These are phyloP conservation scores for Xestia c-nigrum DNA, from an alignment of 2,888 invertebrate genomes.

Conservation along the genomic window DNA sequence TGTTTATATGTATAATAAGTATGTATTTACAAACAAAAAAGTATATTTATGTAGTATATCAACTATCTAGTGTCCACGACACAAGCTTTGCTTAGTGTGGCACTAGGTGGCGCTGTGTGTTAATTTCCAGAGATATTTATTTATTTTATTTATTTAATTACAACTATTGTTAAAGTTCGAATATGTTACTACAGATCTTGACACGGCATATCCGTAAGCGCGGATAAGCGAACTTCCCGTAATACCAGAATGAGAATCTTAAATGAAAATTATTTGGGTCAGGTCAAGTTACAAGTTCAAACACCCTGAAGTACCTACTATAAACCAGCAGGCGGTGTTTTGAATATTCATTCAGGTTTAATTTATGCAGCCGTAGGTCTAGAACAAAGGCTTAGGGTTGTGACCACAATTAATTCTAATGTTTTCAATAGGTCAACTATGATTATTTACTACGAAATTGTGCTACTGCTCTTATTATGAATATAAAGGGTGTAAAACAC, in stretches of 20 bases:
- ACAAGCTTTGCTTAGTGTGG: too few relatives aligned
- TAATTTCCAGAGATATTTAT: too few relatives aligned
- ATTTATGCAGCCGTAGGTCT: conserved; percentile 14
- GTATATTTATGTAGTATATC: too few relatives aligned
- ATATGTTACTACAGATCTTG: not conserved
- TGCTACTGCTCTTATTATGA: not conserved
- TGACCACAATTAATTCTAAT: conserved; percentile 29
- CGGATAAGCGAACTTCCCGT: not conserved
- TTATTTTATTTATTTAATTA: too few relatives aligned
- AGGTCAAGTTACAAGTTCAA: conserved; percentile 24
- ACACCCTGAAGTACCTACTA: conserved; percentile 1
- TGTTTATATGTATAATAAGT: too few relatives aligned
- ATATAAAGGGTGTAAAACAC: too few relatives aligned
- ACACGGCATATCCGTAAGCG: not conserved
- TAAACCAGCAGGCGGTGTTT: conserved; percentile 19
- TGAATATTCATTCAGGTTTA: conserved; percentile 50
- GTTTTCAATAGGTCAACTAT: not conserved
- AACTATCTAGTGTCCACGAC: too few relatives aligned
- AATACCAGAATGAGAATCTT: not conserved
- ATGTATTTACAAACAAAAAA: too few relatives aligned
- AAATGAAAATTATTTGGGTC: conserved; percentile 4
- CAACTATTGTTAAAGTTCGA: too few relatives aligned
- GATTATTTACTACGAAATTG: too few relatives aligned
- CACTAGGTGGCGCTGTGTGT: too few relatives aligned
- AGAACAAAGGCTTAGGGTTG: conserved; percentile 21